A percentile compares a stretch with the other conserved stretches of the same genome.
These are phyloP conservation scores for Melanostigma gelatinosum DNA, from an alignment of 2,113 vertebrate genomes.

Conservation along the genomic window DNA sequence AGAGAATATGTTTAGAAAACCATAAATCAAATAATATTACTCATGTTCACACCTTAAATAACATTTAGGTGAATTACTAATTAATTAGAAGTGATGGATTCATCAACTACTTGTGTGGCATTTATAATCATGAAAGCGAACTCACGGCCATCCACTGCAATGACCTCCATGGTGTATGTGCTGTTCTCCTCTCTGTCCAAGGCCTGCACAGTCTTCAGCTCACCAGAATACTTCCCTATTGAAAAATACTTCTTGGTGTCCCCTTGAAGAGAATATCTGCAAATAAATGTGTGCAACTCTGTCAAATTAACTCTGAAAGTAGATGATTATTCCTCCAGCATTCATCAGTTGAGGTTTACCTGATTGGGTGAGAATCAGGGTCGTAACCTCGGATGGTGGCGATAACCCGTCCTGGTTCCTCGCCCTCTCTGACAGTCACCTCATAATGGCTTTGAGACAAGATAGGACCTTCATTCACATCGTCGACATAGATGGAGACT, in stretches of 20 bases:
- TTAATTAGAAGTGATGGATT: background rate
- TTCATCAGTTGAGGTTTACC: slow-evolving; percentile 48
- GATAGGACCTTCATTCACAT: slow-evolving; percentile 84
- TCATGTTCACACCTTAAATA: background rate
- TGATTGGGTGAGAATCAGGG: slow-evolving; percentile 84
- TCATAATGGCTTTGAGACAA: slow-evolving; percentile 83
- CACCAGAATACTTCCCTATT: slow-evolving; percentile 83
- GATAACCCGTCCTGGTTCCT: slow-evolving; percentile 82
- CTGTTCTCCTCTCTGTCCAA: slow-evolving; percentile 85
- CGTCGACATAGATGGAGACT: slow-evolving; percentile 80
- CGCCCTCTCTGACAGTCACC: slow-evolving; percentile 82
- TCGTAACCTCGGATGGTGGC: slow-evolving; percentile 83
- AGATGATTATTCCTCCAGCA: background rate
- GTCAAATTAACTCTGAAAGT: background rate
- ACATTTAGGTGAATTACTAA: background rate
- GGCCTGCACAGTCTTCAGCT: slow-evolving; percentile 83
- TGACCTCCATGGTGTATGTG: slow-evolving; percentile 85
- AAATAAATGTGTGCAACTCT: background rate
- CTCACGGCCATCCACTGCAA: slow-evolving; percentile 85
- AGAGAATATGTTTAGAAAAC: background rate
- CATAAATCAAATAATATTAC: background rate
- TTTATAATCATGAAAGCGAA: background rate
- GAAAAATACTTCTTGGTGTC: slow-evolving; percentile 86
- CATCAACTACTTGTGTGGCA: background rate
- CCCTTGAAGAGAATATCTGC: slow-evolving; percentile 85